phyloP scores from a whole-genome alignment of 2,888 invertebrate species.

The Melanargia galathea region DNA sequence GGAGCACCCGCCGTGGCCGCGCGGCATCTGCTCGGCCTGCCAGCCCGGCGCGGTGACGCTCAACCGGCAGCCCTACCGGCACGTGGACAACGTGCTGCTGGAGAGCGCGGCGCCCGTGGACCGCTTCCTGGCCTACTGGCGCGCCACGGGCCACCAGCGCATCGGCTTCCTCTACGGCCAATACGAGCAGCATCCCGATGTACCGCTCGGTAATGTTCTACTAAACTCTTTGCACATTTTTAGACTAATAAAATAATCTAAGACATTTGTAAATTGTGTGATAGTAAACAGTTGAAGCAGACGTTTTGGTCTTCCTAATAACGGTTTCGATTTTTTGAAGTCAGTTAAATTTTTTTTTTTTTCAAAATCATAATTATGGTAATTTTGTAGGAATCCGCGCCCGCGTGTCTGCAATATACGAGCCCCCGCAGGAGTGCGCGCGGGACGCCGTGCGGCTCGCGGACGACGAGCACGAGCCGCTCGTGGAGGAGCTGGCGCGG shows the following conservation, averaged over 20 bases:
- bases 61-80: constrained; percentile 96
- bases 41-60: constrained; percentile 98
- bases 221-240: not conserved
- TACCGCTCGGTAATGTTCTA: constrained; percentile 87
- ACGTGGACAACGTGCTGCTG: constrained; percentile 98
- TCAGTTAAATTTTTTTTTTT: no score
- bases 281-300: not conserved
- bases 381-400: constrained; percentile 88
- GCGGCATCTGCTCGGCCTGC: constrained; percentile 99
- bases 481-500: constrained; percentile 89
- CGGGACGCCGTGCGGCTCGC: constrained; percentile 84
- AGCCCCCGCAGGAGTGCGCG: constrained; percentile 95
- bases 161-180: constrained; percentile 95
- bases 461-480: constrained; percentile 86
- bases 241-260: not conserved
- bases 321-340: no score
- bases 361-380: no score
- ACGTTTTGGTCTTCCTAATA: no score
- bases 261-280: not conserved
- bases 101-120: constrained; percentile 98
- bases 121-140: constrained; percentile 98
- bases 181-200: constrained; percentile 95
- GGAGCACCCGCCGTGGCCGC: constrained; percentile 99
- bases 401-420: constrained; percentile 96
- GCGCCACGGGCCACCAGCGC: constrained; percentile 95